Conservation (phyloP, 2,113 vertebrate genomes). For the Atrichornis clamosus region DNA sequence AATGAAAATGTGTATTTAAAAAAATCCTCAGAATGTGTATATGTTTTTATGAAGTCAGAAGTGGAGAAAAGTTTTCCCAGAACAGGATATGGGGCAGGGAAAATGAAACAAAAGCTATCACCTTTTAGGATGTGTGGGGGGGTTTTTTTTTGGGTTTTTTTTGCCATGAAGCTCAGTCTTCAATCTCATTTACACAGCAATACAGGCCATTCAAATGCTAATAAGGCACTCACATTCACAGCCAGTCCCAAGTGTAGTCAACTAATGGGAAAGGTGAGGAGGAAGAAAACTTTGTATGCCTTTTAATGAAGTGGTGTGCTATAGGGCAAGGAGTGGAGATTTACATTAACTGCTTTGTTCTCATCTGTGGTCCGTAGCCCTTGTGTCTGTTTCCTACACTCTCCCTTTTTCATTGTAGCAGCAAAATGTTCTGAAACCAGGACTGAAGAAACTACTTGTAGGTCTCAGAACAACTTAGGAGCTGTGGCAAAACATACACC, state of each 20-base stretch:
- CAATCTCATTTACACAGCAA: neutral
- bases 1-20: neutral
- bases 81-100: conserved; percentile 2
- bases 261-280: neutral
- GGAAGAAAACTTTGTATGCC: neutral
- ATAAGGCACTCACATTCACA: neutral
- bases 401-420: neutral
- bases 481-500: neutral
- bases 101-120: neutral
- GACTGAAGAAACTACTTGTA: neutral
- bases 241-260: neutral
- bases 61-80: neutral
- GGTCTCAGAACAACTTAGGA: neutral
- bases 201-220: neutral
- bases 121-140: neutral
- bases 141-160: neutral
- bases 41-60: neutral
- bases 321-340: neutral
- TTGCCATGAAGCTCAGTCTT: neutral
- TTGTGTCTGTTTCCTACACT: neutral
- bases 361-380: neutral
- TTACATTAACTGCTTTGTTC: neutral
- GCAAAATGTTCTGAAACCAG: neutral
- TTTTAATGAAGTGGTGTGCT: neutral
- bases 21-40: neutral